Evolutionary conservation across 2,113 vertebrate species (phyloP).

Genomic region (Varanus salvator): DNA sequence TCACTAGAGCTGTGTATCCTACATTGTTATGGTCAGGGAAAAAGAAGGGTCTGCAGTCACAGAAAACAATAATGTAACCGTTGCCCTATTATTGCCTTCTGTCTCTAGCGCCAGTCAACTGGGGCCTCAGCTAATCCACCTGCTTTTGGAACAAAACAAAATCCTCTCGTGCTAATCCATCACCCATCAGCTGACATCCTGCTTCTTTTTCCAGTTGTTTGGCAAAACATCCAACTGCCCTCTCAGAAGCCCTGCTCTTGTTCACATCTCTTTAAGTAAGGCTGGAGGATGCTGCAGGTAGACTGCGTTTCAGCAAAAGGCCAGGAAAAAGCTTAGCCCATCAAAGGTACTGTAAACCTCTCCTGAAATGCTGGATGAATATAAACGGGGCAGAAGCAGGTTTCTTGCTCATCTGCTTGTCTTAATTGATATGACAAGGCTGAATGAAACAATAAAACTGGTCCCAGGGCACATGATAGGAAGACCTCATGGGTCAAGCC

Average conservation of each 20-base stretch:
- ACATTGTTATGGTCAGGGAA: background rate
- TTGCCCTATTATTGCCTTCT: slow-evolving; percentile 33
- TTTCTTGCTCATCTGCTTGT: background rate
- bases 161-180: slow-evolving; percentile 67
- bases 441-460: background rate
- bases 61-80: slow-evolving; percentile 2
- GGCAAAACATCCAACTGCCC: slow-evolving; percentile 2
- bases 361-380: slow-evolving; percentile 52
- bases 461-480: background rate
- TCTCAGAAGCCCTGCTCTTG: slow-evolving; percentile 7
- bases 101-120: slow-evolving; percentile 50
- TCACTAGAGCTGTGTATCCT: background rate
- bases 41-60: background rate
- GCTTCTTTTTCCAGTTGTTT: slow-evolving; percentile 40
- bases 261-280: slow-evolving; percentile 23
- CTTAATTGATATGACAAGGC: background rate
- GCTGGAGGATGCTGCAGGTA: slow-evolving; percentile 14
- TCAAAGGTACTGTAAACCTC: slow-evolving; percentile 23
- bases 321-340: background rate
- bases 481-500: background rate
- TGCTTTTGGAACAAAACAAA: slow-evolving; percentile 65
- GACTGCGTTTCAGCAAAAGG: background rate
- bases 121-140: slow-evolving; percentile 63
- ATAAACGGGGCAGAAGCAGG: background rate
- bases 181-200: slow-evolving; percentile 66